A percentile compares a stretch with the other conserved stretches of the same genome.
Conservation (phyloP, 2,888 invertebrate genomes). For the Lasioglossum morio region DNA sequence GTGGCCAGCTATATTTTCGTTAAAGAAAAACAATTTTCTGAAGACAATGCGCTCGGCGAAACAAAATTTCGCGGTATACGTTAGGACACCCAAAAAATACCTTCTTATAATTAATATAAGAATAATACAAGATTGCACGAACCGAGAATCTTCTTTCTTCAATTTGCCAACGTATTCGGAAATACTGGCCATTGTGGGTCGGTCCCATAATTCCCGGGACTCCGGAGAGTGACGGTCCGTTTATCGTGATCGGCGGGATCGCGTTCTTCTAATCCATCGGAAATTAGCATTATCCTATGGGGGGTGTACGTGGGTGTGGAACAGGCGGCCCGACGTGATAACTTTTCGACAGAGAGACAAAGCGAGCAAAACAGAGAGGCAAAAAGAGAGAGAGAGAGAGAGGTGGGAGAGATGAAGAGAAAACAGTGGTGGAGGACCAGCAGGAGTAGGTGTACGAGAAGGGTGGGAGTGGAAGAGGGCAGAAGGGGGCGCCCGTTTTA, state of each 20-base stretch:
- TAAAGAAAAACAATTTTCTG: too few species aligned
- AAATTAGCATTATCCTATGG: conserved; percentile 64
- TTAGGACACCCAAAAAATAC: too few species aligned
- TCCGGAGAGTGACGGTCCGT: conserved; percentile 3
- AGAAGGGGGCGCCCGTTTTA: conserved; percentile 52
- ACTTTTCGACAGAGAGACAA: conserved; percentile 50
- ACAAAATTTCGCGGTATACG: too few species aligned
- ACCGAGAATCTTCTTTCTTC: too few species aligned
- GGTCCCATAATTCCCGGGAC: conserved; percentile 7
- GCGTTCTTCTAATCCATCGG: conserved; percentile 59
- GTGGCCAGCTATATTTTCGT: too few species aligned
- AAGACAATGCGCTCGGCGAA: too few species aligned
- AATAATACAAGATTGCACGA: too few species aligned
- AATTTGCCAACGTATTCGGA: neutral
- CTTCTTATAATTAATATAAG: too few species aligned
- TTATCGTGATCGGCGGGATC: conserved; percentile 27
- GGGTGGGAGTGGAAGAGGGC: neutral
- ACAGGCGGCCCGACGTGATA: conserved; percentile 58
- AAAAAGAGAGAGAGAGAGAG: neutral
- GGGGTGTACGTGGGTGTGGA: conserved; percentile 62
- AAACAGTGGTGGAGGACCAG: neutral
- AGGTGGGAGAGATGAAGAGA: neutral
- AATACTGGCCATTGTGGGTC: too few species aligned
- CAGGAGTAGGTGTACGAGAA: neutral
- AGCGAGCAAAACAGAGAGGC: neutral